phyloP scores from a whole-genome alignment of 2,888 invertebrate genomes.

The Tribolium freemani region DNA sequence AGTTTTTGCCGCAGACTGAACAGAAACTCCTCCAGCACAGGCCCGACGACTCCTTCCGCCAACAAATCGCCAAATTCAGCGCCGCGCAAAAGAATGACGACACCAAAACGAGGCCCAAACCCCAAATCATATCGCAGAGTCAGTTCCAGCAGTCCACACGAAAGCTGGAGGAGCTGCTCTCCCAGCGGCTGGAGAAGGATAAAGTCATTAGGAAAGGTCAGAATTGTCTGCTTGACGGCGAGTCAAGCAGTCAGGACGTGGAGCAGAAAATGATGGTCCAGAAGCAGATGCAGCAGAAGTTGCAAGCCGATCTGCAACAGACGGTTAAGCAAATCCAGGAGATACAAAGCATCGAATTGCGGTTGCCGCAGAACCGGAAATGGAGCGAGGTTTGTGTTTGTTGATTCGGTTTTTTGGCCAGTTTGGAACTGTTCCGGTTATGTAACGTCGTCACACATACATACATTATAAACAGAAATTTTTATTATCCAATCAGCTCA shows the following conservation, averaged over 20 bases:
- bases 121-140: slow-evolving; percentile 61
- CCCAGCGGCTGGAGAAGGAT: slow-evolving; percentile 66
- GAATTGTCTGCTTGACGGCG: slow-evolving; percentile 60
- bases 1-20: slow-evolving; percentile 64
- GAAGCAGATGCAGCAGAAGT: slow-evolving; percentile 67
- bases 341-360: slow-evolving; percentile 67
- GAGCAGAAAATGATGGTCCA: slow-evolving; percentile 66
- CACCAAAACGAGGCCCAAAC: slow-evolving; percentile 52
- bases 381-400: slow-evolving; percentile 63
- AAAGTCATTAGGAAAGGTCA: slow-evolving; percentile 59
- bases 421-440: background rate
- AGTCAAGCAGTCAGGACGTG: slow-evolving; percentile 59
- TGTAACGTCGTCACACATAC: slow-evolving; percentile 11
- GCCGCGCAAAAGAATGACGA: slow-evolving; percentile 54
- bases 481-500: no score
- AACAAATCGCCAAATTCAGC: slow-evolving; percentile 45
- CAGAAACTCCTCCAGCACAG: slow-evolving; percentile 58
- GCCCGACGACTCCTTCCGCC: slow-evolving; percentile 32
- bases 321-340: slow-evolving; percentile 70
- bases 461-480: no score
- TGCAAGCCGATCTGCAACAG: slow-evolving; percentile 68
- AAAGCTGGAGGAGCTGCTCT: slow-evolving; percentile 67
- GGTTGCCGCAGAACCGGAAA: slow-evolving; percentile 67
- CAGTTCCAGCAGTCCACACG: slow-evolving; percentile 68
- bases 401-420: no score